These are phyloP conservation scores for Vesta saturnalis DNA, from an alignment of 2,888 invertebrate genomes.

Conservation along the genomic window DNA sequence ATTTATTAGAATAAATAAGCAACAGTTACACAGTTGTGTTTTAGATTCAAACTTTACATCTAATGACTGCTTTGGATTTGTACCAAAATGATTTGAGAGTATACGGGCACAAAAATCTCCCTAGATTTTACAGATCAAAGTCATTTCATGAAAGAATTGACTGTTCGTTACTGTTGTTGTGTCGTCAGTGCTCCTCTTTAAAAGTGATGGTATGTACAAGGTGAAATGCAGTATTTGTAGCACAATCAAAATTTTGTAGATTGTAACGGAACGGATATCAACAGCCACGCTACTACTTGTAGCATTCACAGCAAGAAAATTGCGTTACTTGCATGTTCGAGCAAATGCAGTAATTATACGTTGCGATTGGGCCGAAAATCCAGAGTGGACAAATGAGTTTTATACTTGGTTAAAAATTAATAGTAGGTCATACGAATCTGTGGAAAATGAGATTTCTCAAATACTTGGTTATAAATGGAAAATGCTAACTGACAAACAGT, in stretches of 20 bases:
- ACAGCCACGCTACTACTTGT: constrained; percentile 79
- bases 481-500: constrained; percentile 73
- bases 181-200: constrained; percentile 72
- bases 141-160: constrained; percentile 78
- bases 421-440: constrained; percentile 71
- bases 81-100: constrained; percentile 71
- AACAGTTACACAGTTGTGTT: neutral
- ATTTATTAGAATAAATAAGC: too few species aligned
- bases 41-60: constrained; percentile 64
- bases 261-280: constrained; percentile 79
- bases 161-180: constrained; percentile 72
- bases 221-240: neutral
- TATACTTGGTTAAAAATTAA: constrained; percentile 71
- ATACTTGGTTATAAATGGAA: constrained; percentile 75
- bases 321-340: constrained; percentile 72
- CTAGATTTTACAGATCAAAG: constrained; percentile 72
- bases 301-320: constrained; percentile 70
- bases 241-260: constrained; percentile 58
- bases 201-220: constrained; percentile 70
- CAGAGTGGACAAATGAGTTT: constrained; percentile 75
- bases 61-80: constrained; percentile 69
- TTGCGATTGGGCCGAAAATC: constrained; percentile 74
- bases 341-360: constrained; percentile 76
- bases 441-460: constrained; percentile 75
- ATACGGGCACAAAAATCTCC: constrained; percentile 75